phyloP scores from a whole-genome alignment of 53 echinoderm and acorn worm species.

The Paracentrotus lividus region DNA sequence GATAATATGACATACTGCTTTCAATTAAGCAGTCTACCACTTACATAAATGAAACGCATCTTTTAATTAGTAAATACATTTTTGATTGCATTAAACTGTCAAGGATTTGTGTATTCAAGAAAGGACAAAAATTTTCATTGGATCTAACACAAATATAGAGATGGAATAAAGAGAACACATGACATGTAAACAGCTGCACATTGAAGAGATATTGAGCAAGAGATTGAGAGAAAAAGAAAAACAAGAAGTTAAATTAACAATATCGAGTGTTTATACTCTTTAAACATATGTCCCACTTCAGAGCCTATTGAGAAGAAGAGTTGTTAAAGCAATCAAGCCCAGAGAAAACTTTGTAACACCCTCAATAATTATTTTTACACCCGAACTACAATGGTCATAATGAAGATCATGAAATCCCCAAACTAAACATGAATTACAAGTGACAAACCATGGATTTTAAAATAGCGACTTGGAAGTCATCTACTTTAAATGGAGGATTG shows the following conservation, averaged over 20 bases:
- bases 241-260: not conserved
- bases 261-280: too few relatives aligned
- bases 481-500: too few relatives aligned
- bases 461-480: not conserved
- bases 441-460: not conserved
- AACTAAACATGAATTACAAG: not conserved
- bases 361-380: slow-evolving; percentile 7
- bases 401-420: not conserved
- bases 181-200: not conserved
- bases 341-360: not conserved
- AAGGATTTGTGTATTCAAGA: not conserved
- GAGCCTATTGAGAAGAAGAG: not conserved
- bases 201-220: not conserved
- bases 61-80: not conserved
- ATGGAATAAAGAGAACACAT: not conserved
- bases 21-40: not conserved
- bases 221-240: not conserved
- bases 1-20: not conserved
- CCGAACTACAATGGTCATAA: not conserved
- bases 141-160: not conserved
- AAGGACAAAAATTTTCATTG: not conserved
- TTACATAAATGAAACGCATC: not conserved
- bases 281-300: not conserved
- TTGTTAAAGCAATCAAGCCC: slow-evolving; percentile 4
- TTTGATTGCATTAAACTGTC: not conserved